Evolutionary conservation across 2,797 vertebrate genomes (phyloP), one percentile per base, ranked within the genome.

Genomic region (Fundulus diaphanus): DNA sequence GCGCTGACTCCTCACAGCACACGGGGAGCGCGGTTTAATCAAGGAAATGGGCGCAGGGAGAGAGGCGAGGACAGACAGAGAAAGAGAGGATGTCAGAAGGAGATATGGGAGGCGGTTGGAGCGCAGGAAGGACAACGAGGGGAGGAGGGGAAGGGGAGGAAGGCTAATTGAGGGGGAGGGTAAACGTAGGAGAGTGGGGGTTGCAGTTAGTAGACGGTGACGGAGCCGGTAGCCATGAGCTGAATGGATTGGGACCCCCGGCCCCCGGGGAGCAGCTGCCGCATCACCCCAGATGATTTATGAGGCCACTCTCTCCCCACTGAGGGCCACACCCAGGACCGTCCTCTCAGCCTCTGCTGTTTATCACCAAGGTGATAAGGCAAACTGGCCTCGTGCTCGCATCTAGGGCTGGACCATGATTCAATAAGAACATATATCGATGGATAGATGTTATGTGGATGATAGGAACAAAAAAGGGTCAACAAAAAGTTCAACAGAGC

Each of bases 1-100:
- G 2, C 22, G 42, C 77, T 74, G 82, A 82, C 76, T 85, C 63
- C 68, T 3, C 75, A 1, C 56, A 7, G 73, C 8, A 72, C 42
- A 68, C 7, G 24, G 24, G 42, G 5, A 57, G 51, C 49, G 84
- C 61, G 66, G 65, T 91, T 93, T 92, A 93, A 94, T 93, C 91
- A 94, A 79, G 77, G 76, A 86, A 93, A 92, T 94, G 89, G 89
- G 61, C 57, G 74, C 78, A 82, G 85, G 78, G 73, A 76, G 71
- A 59, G 59, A 72, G 72, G 72, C 48, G 31, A 77, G 77, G 79
- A 69, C 6, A n/a, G 68, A 70, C 16, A 16, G 37, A 76, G 68
- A 70, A 52, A 1, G 56, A 69, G 72, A 74, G 69, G 67, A 78
- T 37, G 77, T 76, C 44, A 18, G 63, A 69, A 72, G 76, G 83